Conservation (phyloP, 2,113 vertebrate species). For the Saguinus midas region DNA sequence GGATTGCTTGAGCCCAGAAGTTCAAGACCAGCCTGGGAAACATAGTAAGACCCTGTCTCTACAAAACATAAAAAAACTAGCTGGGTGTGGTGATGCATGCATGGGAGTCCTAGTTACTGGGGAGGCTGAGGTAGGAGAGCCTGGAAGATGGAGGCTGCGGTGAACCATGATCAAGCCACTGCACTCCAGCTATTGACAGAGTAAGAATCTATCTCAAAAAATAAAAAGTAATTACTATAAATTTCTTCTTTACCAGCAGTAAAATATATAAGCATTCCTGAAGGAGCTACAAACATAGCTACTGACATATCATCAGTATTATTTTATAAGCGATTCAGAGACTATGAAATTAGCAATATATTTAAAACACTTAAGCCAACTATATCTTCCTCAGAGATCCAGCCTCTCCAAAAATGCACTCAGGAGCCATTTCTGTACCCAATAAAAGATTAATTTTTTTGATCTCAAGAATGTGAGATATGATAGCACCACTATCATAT, state of each 20-base stretch:
- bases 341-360: not conserved
- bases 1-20: too few species aligned
- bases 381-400: not conserved
- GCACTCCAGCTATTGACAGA: too few species aligned
- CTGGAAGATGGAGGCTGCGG: too few species aligned
- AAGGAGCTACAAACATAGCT: not conserved
- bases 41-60: too few species aligned
- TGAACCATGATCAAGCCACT: too few species aligned
- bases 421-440: not conserved
- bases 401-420: not conserved
- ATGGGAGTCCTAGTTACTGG: too few species aligned
- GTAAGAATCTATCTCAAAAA: too few species aligned
- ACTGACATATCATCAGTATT: not conserved
- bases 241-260: slow-evolving; percentile 2
- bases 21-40: too few species aligned
- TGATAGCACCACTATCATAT: not conserved
- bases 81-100: too few species aligned
- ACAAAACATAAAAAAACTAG: too few species aligned
- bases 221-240: not conserved
- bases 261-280: not conserved
- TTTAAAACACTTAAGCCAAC: not conserved
- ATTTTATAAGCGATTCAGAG: not conserved
- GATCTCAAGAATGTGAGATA: not conserved
- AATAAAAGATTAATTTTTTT: not conserved
- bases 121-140: too few species aligned